phyloP scores from a whole-genome alignment of 2,888 invertebrate species.

The Eupeodes luniger region DNA sequence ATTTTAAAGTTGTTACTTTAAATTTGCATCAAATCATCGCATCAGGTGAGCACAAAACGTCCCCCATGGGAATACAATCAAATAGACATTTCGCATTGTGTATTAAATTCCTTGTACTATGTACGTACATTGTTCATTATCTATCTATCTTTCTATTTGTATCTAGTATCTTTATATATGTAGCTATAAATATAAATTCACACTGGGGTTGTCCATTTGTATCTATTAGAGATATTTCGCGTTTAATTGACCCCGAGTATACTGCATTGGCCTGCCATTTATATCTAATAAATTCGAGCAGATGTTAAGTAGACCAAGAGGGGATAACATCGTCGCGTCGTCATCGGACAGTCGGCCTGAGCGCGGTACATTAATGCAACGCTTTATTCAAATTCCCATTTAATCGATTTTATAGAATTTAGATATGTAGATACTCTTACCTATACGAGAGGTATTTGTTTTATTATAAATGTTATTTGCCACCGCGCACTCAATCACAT shows the following conservation, averaged over 20 bases:
- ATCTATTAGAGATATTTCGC: slow-evolving; percentile 54
- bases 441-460: slow-evolving; percentile 40
- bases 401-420: slow-evolving; percentile 54
- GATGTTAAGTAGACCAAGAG: background rate
- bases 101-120: slow-evolving; percentile 7
- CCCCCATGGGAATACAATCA: slow-evolving; percentile 20
- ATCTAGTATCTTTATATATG: too few species aligned
- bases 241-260: slow-evolving; percentile 61
- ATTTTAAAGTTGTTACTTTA: background rate
- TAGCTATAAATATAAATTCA: slow-evolving; percentile 7
- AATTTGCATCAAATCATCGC: slow-evolving; percentile 14
- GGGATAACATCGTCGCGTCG: background rate
- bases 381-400: slow-evolving; percentile 52
- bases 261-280: slow-evolving; percentile 18
- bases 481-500: slow-evolving; percentile 34
- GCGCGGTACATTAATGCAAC: background rate
- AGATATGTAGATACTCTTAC: too few species aligned
- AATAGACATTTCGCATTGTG: slow-evolving; percentile 37
- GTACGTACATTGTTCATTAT: background rate
- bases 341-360: too few species aligned
- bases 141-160: too few species aligned
- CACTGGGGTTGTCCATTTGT: slow-evolving; percentile 36
- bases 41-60: slow-evolving; percentile 46
- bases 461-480: slow-evolving; percentile 49
- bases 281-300: slow-evolving; percentile 16